Evolutionary conservation across 2,113 vertebrate genomes (phyloP).

Genomic region (Bothrops jararaca): DNA sequence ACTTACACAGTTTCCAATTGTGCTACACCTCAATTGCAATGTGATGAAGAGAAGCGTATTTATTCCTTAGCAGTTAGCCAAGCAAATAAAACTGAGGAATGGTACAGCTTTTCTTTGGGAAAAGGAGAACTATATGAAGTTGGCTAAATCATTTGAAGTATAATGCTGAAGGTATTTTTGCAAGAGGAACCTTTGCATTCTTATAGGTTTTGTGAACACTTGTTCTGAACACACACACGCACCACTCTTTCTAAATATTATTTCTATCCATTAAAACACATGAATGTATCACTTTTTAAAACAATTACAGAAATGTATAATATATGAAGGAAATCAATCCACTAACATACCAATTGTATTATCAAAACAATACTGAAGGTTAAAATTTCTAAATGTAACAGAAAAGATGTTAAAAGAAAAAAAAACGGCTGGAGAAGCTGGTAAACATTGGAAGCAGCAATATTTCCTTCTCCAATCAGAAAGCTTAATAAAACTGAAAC

Average conservation of each 20-base stretch:
- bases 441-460: neutral
- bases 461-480: neutral
- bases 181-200: neutral
- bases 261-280: neutral
- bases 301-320: neutral
- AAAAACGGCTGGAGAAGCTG: too few relatives aligned
- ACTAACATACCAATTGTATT: neutral
- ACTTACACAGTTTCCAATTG: neutral
- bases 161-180: neutral
- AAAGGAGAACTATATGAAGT: neutral
- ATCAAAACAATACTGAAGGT: neutral
- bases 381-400: neutral
- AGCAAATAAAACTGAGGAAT: neutral
- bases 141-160: neutral
- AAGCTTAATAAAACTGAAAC: neutral
- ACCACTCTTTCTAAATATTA: neutral
- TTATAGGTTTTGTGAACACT: neutral
- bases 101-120: neutral
- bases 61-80: neutral
- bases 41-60: neutral
- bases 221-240: neutral
- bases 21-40: neutral
- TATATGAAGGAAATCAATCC: neutral
- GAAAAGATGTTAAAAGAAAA: neutral
- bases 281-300: neutral